Evolutionary conservation across 2,888 invertebrate species (phyloP), one percentile per base, ranked within the genome.

Genomic region (Stenurella melanura): DNA sequence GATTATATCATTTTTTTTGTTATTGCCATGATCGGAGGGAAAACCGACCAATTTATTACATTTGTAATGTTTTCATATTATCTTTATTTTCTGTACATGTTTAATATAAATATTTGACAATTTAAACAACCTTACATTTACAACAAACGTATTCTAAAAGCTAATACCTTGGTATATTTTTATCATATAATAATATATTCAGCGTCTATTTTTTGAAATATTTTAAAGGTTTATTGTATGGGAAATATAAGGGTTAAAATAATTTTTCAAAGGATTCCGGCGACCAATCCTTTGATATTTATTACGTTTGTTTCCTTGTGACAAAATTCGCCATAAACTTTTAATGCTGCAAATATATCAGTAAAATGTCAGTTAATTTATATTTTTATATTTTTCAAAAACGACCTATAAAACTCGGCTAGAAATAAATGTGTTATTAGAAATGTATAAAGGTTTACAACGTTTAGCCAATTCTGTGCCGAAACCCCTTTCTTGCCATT

Each of bases 401-500:
- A 34, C 3, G 30, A 34, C 6, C 50, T n/a, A n/a, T 50, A 50
- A n/a, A 50, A 50, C 6, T 50, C 7, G 50, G 1, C 15, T n/a
- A 50, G 50, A 12, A 15, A 1, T 50, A 50, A 50, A 50, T 50
- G 12, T 42, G 11, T 42, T 60, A 21, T 15, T 26, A 4, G 60
- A 19, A 26, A 17, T 26, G 26, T 61, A 26, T 15, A 34, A 58
- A 21, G 30, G n/a, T 34, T 21, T 61, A 30, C 9, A n/a, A n/a
- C n/a, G n/a, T 61, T 12, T n/a, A 61, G 15, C 19, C 30, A 34
- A 18, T 64, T 64, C 42, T 19, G 18, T 42, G 42, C 19, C 15
- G 15, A 64, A 42, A 64, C 38, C 42, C 38, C 38, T 60, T 60
- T 60, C 11, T 11, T 38, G 30, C 38, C 63, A 30, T 21, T 42